Conservation (phyloP, 37 sponge, comb jelly and placozoan species). For the Theonella swinhoei region DNA sequence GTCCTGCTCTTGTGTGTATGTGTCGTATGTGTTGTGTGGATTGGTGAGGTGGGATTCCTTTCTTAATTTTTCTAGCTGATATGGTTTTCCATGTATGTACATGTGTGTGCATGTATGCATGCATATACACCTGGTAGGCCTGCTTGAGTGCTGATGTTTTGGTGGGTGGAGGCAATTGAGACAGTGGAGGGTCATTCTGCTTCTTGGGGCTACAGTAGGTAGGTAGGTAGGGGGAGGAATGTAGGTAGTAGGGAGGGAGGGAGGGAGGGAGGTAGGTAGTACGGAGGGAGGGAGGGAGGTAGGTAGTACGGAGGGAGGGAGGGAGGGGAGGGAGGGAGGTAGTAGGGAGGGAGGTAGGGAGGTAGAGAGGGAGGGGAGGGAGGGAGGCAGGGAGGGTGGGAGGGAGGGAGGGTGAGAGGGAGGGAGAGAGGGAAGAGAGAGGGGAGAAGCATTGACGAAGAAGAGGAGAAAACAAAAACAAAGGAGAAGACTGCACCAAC, state of each 20-base stretch:
- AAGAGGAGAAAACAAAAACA: neutral
- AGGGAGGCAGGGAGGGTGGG: neutral
- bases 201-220: neutral
- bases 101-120: neutral
- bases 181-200: neutral
- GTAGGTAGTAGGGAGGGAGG: no score
- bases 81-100: neutral
- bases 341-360: neutral
- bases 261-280: no score
- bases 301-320: no score
- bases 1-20: no score
- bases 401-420: neutral
- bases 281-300: no score
- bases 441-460: neutral
- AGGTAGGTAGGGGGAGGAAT: neutral
- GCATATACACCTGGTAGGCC: no score
- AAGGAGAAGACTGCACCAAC: neutral
- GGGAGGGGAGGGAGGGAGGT: slow-evolving; percentile 15
- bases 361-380: neutral
- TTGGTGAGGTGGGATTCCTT: no score
- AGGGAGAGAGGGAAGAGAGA: neutral
- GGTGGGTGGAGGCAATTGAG: slow-evolving; percentile 4
- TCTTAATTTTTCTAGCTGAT: no score
- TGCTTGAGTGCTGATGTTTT: neutral
- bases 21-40: no score